These are phyloP conservation scores for Mungos mungo DNA, from an alignment of 2,113 vertebrate genomes.

Conservation along the genomic window DNA sequence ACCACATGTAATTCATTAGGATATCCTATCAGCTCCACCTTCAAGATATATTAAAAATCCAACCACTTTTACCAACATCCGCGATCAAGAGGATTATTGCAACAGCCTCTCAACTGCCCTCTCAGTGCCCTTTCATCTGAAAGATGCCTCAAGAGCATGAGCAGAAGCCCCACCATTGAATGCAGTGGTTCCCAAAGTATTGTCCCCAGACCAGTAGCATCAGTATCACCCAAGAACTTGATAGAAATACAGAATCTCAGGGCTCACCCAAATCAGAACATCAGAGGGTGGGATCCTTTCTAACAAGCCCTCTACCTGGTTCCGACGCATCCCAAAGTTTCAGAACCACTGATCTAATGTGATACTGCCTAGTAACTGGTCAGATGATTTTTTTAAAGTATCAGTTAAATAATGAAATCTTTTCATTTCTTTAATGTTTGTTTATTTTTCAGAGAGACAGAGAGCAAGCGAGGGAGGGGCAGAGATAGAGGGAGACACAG, in stretches of 20 bases:
- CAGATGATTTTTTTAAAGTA: neutral
- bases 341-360: neutral
- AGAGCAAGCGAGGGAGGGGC: no score
- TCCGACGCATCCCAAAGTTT: neutral
- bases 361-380: neutral
- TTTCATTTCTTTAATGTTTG: no score
- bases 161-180: neutral
- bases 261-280: neutral
- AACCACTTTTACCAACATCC: neutral
- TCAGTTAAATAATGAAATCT: neutral
- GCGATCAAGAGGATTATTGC: neutral
- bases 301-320: neutral
- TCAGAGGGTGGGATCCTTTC: neutral
- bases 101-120: neutral
- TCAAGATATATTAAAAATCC: slow-evolving; percentile 17
- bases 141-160: neutral
- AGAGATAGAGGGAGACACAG: no score
- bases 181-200: neutral
- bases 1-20: neutral
- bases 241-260: slow-evolving; percentile 16
- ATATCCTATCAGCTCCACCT: neutral
- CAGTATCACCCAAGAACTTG: neutral
- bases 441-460: no score
- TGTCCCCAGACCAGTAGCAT: neutral
- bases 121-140: neutral